Evolutionary conservation across 2,888 invertebrate genomes (phyloP).

Genomic region (Caenorhabditis wallacei): DNA sequence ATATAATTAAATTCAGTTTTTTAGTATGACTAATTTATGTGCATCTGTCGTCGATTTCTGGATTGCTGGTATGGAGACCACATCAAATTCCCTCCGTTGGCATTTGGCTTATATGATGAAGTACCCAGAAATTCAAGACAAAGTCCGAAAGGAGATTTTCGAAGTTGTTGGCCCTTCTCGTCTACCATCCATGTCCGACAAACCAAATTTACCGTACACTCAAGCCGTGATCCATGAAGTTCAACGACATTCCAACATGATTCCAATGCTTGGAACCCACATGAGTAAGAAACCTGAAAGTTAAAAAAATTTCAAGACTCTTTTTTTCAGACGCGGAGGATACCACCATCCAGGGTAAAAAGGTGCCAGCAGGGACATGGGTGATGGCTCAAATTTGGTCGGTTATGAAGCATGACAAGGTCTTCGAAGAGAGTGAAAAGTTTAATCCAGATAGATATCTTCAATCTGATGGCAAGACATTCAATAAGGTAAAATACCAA

Average conservation of each 20-base stretch:
- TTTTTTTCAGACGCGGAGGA: constrained; percentile 46
- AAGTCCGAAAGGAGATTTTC: constrained; percentile 66
- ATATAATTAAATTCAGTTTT: neutral
- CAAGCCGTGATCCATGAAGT: constrained; percentile 64
- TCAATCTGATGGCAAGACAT: constrained; percentile 50
- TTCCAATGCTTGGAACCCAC: constrained; percentile 57
- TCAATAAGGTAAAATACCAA: constrained; percentile 10
- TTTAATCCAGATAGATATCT: constrained; percentile 74
- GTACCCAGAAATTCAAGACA: constrained; percentile 70
- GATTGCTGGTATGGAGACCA: constrained; percentile 77
- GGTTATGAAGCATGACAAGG: constrained; percentile 60
- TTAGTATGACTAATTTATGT: constrained; percentile 42
- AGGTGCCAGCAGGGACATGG: constrained; percentile 50
- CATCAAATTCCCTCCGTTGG: constrained; percentile 72
- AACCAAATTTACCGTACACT: constrained; percentile 63
- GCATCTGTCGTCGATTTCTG: constrained; percentile 69
- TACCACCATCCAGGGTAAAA: constrained; percentile 33
- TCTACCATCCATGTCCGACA: constrained; percentile 66
- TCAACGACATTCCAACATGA: constrained; percentile 67
- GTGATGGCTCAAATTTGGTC: constrained; percentile 62
- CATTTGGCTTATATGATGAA: constrained; percentile 68
- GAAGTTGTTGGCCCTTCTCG: constrained; percentile 59
- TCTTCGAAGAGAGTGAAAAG: constrained; percentile 60
- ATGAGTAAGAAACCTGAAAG: too few relatives aligned
- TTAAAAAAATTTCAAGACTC: too few relatives aligned